These are phyloP conservation scores for Sminthurinus aureus DNA, from an alignment of 2,888 invertebrate species.

Conservation along the genomic window DNA sequence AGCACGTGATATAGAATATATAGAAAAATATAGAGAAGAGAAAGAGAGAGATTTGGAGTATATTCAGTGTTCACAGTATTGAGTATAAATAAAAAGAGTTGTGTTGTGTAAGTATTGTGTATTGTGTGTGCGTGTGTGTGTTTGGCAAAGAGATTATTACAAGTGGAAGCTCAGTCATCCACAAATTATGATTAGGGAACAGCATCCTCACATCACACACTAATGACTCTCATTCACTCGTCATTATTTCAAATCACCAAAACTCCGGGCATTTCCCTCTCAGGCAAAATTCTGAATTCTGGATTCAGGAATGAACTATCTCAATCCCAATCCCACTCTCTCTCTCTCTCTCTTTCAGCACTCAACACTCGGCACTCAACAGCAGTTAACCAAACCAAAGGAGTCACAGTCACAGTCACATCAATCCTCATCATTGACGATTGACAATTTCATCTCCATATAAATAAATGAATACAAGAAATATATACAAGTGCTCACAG, in stretches of 20 bases:
- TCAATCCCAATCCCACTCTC: background rate
- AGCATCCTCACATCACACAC: conserved; percentile 25
- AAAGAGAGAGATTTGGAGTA: background rate
- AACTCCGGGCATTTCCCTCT: conserved; percentile 35
- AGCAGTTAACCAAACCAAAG: conserved; percentile 1
- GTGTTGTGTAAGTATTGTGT: background rate
- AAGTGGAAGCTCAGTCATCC: conserved; percentile 49
- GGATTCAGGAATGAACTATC: no score
- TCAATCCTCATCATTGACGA: background rate
- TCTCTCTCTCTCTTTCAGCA: background rate
- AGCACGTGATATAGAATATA: no score
- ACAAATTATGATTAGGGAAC: conserved; percentile 44
- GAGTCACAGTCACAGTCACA: background rate
- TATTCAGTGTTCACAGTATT: background rate
- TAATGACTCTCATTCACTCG: conserved; percentile 59
- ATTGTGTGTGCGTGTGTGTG: conserved; percentile 5
- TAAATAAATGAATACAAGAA: background rate
- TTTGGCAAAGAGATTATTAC: conserved; percentile 48
- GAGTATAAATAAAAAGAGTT: background rate
- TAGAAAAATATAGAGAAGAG: no score
- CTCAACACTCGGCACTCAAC: conserved; percentile 1
- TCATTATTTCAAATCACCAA: conserved; percentile 55
- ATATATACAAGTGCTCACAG: background rate
- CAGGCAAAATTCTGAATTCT: conserved; percentile 8
- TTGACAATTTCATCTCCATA: conserved; percentile 3